Evolutionary conservation across 1,140 invertebrate genomes (phyloP).

Genomic region (Magallana angulata): DNA sequence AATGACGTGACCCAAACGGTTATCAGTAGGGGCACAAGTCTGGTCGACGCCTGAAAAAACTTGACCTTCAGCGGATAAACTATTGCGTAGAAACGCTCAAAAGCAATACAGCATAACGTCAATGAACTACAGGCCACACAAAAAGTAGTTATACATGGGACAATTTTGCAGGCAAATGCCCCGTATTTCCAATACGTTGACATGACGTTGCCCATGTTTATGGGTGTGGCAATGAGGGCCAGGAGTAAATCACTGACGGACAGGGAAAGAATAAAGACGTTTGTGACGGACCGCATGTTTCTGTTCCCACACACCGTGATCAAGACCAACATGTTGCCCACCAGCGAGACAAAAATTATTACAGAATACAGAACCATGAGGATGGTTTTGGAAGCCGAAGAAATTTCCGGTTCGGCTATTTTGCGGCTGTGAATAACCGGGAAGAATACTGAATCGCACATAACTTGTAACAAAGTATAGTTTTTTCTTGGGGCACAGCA

Average conservation of each 20-base stretch:
- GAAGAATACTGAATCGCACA: conserved; percentile 12
- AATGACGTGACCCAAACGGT: conserved; percentile 94
- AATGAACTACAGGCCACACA: conserved; percentile 68
- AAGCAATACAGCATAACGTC: conserved; percentile 71
- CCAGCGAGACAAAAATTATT: conserved; percentile 59
- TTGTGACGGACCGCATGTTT: conserved; percentile 69
- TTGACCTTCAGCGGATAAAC: conserved; percentile 85
- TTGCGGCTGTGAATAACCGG: neutral
- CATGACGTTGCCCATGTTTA: conserved; percentile 62
- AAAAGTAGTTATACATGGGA: conserved; percentile 66
- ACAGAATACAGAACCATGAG: conserved; percentile 62
- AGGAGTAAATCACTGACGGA: conserved; percentile 68
- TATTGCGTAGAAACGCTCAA: conserved; percentile 70
- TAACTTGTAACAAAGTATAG: neutral
- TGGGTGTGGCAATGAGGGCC: conserved; percentile 62
- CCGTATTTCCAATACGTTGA: conserved; percentile 67
- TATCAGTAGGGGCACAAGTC: conserved; percentile 91
- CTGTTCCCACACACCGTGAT: conserved; percentile 62
- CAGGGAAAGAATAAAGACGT: conserved; percentile 69
- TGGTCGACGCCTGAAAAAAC: conserved; percentile 67
- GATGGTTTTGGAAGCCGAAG: neutral
- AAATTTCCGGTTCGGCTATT: neutral
- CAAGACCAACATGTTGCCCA: conserved; percentile 68
- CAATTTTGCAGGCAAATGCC: conserved; percentile 65
- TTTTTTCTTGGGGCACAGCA: conserved; percentile 2